These are phyloP conservation scores for Octomys mimax DNA, from an alignment of 2,797 vertebrate genomes.

Conservation along the genomic window DNA sequence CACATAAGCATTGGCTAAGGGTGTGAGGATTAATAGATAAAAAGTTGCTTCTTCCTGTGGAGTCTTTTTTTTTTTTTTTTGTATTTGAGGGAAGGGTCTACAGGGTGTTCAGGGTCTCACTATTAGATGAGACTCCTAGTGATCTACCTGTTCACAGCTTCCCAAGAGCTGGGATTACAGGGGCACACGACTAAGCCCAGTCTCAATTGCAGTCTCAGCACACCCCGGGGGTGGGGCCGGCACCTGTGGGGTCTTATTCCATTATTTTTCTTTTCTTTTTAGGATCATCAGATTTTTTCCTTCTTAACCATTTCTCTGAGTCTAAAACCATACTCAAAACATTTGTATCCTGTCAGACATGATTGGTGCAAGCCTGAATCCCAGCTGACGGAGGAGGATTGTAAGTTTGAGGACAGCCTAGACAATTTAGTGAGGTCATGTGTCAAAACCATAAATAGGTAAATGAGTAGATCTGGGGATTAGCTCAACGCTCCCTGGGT, in stretches of 20 bases:
- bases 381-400: neutral
- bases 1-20: neutral
- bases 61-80: neutral
- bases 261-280: constrained; percentile 36
- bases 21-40: constrained; percentile 8
- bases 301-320: neutral
- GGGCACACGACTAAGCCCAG: no score
- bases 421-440: neutral
- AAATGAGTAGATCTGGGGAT: neutral
- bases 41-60: neutral
- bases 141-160: no score
- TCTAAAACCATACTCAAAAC: constrained; percentile 29
- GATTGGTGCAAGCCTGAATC: neutral
- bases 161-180: no score
- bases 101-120: no score
- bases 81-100: no score
- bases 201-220: no score
- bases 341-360: neutral
- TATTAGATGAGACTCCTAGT: no score
- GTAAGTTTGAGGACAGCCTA: neutral
- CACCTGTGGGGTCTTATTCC: neutral
- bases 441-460: neutral
- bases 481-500: neutral
- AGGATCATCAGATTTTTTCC: constrained; percentile 37
- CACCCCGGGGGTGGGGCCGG: no score